Evolutionary conservation across 2,888 invertebrate genomes (phyloP), one percentile per base, ranked within the genome.

Genomic region (Lasioglossum leucozonium): DNA sequence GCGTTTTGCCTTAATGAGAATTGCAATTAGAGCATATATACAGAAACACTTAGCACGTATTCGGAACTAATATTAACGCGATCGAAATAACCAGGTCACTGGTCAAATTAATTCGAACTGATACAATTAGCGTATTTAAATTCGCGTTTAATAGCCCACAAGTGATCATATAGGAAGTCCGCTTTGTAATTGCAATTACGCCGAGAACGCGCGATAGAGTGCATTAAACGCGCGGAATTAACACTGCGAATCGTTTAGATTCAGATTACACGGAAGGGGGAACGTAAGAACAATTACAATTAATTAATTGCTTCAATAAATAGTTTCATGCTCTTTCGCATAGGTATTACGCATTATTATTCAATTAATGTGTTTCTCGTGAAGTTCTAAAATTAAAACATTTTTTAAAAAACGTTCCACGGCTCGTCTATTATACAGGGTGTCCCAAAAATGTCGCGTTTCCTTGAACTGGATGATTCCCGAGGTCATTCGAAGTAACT

Each of bases 161-260:
- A 62, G 30, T 16, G 30, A 30, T 62, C 13, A 34, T 34, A 62
- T 6, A 30, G 62, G 62, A 30, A 30, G 6, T 62, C 30, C n/a
- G 62, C 62, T 62, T n/a, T 30, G 62, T 62, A 62, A 62, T 62
- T 62, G 62, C 62, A 62, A 62, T 62, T 62, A 62, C 16, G 16
- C 62, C 6, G 30, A 30, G 30, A 62, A 62, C 16, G 6, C 16
- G 5, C 11, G 58, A 62, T 30, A 30, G 30, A 30, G 30, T 2
- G 30, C 16, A 30, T 62, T 30, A 62, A 30, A 30, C 30, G 26
- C 6, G 58, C 58, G 16, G 16, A 62, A 62, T 62, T 62, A 62
- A 30, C 62, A 16, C 16, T 62, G 62, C 30, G 30, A 30, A 62
- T 16, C 62, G 30, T 30, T 13, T 13, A 62, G 26, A 58, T 26